Conservation (phyloP, 2,113 vertebrate genomes). For the Chiloscyllium plagiosum region DNA sequence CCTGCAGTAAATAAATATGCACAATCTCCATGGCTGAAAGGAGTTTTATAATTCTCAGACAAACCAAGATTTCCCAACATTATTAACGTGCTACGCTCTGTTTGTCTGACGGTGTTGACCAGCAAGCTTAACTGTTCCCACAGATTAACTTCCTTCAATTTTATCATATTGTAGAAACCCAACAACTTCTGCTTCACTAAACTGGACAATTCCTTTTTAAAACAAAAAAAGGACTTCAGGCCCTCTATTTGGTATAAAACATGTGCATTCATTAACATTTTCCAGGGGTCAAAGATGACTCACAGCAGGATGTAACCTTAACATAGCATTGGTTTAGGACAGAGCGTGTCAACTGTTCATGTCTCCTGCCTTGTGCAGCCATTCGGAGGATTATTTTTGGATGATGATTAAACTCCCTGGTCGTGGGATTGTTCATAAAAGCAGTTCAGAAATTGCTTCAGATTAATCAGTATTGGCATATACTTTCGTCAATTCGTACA, state of each 20-base stretch:
- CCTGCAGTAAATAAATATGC: too few relatives aligned
- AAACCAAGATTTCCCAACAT: not conserved
- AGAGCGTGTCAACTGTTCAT: not conserved
- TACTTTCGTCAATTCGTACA: too few relatives aligned
- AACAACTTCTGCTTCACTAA: not conserved
- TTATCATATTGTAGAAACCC: not conserved
- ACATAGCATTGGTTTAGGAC: not conserved
- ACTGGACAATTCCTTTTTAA: not conserved
- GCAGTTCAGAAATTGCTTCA: not conserved
- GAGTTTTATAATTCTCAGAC: not conserved
- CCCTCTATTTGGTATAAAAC: not conserved
- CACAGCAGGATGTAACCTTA: slow-evolving; percentile 3
- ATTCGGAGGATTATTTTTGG: not conserved
- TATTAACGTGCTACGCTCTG: not conserved
- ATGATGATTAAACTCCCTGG: not conserved
- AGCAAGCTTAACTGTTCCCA: not conserved
- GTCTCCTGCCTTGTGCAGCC: not conserved
- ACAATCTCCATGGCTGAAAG: not conserved
- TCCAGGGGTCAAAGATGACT: not conserved
- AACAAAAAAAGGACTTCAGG: not conserved
- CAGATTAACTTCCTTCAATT: not conserved
- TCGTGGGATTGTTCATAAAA: not conserved
- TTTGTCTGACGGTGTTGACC: not conserved
- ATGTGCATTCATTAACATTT: not conserved
- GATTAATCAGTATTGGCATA: not conserved